phyloP scores from a whole-genome alignment of 2,113 vertebrate genomes.

The Proterorhinus semilunaris region DNA sequence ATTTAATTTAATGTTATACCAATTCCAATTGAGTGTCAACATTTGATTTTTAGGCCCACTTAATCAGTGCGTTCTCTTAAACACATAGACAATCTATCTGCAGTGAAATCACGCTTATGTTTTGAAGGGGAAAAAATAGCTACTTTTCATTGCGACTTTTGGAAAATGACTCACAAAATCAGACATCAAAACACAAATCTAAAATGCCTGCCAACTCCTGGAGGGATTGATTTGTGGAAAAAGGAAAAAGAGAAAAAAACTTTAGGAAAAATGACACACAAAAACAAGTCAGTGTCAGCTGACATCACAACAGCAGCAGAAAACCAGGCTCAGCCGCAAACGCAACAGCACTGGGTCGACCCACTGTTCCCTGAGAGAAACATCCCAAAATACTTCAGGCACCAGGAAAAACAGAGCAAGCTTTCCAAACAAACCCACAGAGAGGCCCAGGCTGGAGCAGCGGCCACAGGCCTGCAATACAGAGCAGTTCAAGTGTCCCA shows the following conservation, averaged over 20 bases:
- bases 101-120: no score
- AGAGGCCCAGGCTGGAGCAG: conserved; percentile 1
- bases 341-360: conserved; percentile 9
- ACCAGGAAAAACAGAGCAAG: conserved; percentile 5
- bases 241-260: not conserved
- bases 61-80: no score
- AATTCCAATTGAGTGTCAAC: no score
- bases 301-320: conserved; percentile 1
- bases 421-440: conserved; percentile 5
- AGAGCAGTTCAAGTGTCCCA: not conserved
- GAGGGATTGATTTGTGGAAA: not conserved
- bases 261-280: not conserved
- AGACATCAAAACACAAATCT: no score
- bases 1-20: no score
- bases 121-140: no score
- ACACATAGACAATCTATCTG: no score
- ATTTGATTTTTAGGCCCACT: no score
- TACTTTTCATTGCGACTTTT: no score
- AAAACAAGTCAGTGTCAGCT: not conserved
- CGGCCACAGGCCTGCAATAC: not conserved
- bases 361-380: conserved; percentile 38
- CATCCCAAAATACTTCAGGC: conserved; percentile 31
- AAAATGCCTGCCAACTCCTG: no score
- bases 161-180: no score
- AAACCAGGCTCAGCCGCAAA: not conserved